phyloP scores from a whole-genome alignment of 2,888 invertebrate genomes.

The Coenonympha arcania region DNA sequence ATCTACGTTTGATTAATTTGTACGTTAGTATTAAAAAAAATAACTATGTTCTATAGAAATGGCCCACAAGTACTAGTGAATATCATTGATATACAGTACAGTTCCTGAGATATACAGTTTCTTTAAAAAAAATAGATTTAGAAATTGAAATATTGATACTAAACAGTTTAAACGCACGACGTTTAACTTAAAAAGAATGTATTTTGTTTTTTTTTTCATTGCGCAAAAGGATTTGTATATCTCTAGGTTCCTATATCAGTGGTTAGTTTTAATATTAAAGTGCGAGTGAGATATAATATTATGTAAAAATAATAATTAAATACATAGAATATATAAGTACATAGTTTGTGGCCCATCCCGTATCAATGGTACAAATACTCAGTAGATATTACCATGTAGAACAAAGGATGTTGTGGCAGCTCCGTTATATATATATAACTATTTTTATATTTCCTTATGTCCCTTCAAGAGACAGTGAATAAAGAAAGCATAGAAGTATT shows the following conservation, averaged over 20 bases:
- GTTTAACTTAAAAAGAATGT: too few relatives aligned
- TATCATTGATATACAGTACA: not conserved
- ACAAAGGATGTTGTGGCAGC: constrained; percentile 18
- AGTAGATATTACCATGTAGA: constrained; percentile 59
- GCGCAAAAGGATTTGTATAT: not conserved
- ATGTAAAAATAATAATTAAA: constrained; percentile 35
- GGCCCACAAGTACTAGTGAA: not conserved
- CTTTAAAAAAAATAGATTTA: not conserved
- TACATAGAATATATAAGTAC: constrained; percentile 32
- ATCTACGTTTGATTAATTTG: too few relatives aligned
- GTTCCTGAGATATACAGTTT: not conserved
- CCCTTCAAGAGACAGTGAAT: not conserved
- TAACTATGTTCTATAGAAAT: not conserved
- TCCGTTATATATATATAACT: not conserved
- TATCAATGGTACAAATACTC: constrained; percentile 70
- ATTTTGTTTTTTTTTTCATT: too few relatives aligned
- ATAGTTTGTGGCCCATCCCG: constrained; percentile 45
- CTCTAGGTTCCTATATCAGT: constrained; percentile 3
- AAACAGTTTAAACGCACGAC: too few relatives aligned
- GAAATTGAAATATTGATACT: too few relatives aligned
- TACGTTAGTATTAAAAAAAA: too few relatives aligned
- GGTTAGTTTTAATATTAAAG: constrained; percentile 39
- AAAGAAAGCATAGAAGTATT: too few relatives aligned
- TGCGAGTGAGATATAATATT: constrained; percentile 58
- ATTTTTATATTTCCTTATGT: too few relatives aligned